Base-by-base conservation (phyloP, 2,113 vertebrate genomes). In the Syrrhaptes paradoxus region DNA sequence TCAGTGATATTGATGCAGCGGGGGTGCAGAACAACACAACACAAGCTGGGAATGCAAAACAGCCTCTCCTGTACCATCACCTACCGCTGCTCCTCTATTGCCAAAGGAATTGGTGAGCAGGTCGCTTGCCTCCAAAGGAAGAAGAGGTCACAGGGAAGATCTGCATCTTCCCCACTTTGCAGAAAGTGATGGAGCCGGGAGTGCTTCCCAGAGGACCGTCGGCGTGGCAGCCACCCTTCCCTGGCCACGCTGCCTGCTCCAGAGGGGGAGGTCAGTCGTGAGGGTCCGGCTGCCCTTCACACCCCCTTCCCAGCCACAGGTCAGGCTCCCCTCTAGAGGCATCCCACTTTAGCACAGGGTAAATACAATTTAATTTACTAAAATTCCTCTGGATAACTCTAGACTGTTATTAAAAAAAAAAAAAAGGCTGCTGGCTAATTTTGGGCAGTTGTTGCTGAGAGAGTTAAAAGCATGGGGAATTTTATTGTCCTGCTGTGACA, bases 381-480 rank as follows among this genome's bases (percentile, higher is more conserved):
- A 95, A 91, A 93, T 95, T 94, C 70, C 18, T 79, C 57, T 0
- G 0, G 51, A 70, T 87, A 79, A n/a, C 71, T 90, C 43, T 73
- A 73, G 32, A 21, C 41, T 25, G 38, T 28, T 75, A 45, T 32
- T 5, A 3, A 31, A 66, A 41, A 45, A 54, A 51, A 34, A 38
- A 58, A 25, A 62, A 82, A 62, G 4, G 2, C 63, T 65, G 59
- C 11, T 2, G 6, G 83, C 38, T 95, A 91, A 93, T 92, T 97
- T 91, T 73, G 80, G 63, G 28, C 38, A 29, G 71, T 91, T 19
- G 12, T 94, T 95, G 82, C 72, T 43, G 87, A 85, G 81, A 86
- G 78, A 96, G 90, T 90, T 96, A 93, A 96, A 93, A 85, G 84
- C 41, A 22, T 34, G 41, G 75, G 59, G 84, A 92, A 93, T 96